Base-by-base conservation (phyloP, 1,140 invertebrate species). In the Chelonus insularis region DNA sequence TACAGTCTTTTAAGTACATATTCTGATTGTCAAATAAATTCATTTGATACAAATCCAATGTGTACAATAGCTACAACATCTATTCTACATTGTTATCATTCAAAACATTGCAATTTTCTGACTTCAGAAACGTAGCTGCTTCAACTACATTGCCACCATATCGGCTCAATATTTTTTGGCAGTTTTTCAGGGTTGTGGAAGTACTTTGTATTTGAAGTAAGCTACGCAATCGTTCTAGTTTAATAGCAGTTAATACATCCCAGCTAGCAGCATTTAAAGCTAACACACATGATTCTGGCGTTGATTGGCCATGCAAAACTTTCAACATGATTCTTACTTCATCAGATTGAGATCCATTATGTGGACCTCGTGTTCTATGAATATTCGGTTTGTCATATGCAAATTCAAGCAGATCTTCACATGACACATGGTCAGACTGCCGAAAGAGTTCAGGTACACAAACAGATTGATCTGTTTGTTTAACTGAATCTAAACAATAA, bases 321-420 rank as follows among this genome's bases (percentile, higher is more conserved):
- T 95, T 96, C 54, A 88, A 85, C 92, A 96, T 94, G 18, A 95
- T 93, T 66, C 92, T 83, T 41, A 97, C 91, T 85, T 96, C 94
- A 74, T 96, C 93, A 0, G 91, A 93, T 67, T 93, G 90, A 1
- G 88, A 85, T 1, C 92, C 91, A 48, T 90, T 86, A n/a, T 88
- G 86, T n/a, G 89, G 85, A 0, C 92, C 90, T 20, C 83, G 82
- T 3, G 85, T 85, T 57, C 84, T 70, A 47, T 80, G 71, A 2
- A 78, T 77, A 66, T 89, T 91, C 0, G 91, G 91, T 57, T 91
- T 91, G 68, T 92, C 89, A 71, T 93, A 89, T 4, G 93, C 91
- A 81, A 96, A 96, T 71, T 96, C 93, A 21, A 96, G 78, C 37
- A 96, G 79, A 84, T 97, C 94, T 79, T 96, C 93, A 70, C 94